Percentiles rank a stretch among this genome's conserved stretches.
Conservation (phyloP, 1,140 invertebrate species). For the Hermetia illucens region DNA sequence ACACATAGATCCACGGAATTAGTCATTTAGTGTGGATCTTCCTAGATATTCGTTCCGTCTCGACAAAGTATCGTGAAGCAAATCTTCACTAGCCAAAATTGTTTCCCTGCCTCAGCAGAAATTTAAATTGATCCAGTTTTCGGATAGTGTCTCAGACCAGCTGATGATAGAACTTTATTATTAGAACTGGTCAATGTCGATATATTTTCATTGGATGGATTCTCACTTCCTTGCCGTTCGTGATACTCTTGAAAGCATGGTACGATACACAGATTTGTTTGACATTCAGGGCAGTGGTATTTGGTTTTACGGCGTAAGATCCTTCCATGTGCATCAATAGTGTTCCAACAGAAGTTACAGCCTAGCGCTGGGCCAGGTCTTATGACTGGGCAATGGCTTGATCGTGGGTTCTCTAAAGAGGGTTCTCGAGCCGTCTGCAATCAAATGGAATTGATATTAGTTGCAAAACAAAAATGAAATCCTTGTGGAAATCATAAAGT, state of each 20-base stretch:
- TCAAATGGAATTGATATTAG: too few relatives aligned
- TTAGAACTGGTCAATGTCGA: constrained; percentile 3
- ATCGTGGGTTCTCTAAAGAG: constrained; percentile 19
- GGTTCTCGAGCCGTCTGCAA: constrained; percentile 27
- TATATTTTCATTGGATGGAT: constrained; percentile 13
- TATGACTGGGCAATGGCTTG: constrained; percentile 61
- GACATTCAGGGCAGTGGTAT: constrained; percentile 76
- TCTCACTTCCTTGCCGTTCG: constrained; percentile 33
- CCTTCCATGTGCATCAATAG: constrained; percentile 60
- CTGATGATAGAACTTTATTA: constrained; percentile 5
- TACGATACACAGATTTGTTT: constrained; percentile 73
- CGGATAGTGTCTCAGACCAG: constrained; percentile 12
- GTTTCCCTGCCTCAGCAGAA: too few relatives aligned
- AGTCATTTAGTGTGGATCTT: too few relatives aligned
- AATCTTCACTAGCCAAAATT: too few relatives aligned
- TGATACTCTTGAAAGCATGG: constrained; percentile 74
- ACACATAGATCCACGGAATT: too few relatives aligned
- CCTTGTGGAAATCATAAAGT: too few relatives aligned
- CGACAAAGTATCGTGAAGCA: too few relatives aligned
- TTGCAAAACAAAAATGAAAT: too few relatives aligned
- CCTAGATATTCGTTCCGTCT: too few relatives aligned
- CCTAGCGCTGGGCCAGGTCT: constrained; percentile 64
- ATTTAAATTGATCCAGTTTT: constrained; percentile 28
- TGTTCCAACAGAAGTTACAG: constrained; percentile 81
- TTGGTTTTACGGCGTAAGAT: constrained; percentile 72